Percentiles rank a stretch among this genome's conserved stretches.
These are phyloP conservation scores for Temnothorax curvispinosus DNA, from an alignment of 1,140 invertebrate species.

Conservation along the genomic window DNA sequence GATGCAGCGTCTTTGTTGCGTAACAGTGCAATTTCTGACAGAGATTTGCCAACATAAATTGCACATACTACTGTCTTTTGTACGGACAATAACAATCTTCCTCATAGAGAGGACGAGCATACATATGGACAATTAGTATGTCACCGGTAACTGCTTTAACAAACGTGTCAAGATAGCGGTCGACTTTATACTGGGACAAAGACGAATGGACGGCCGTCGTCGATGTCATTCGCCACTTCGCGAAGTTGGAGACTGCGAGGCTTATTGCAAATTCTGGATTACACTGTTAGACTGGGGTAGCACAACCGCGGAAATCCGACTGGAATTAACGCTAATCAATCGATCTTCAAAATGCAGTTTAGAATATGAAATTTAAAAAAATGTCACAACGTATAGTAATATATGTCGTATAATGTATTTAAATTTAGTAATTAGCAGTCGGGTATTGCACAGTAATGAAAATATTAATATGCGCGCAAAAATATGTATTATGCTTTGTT, in stretches of 20 bases:
- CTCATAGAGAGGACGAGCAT: constrained; percentile 24
- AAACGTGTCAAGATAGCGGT: constrained; percentile 70
- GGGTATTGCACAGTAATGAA: not conserved
- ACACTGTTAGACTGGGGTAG: not conserved
- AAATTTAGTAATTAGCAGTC: not conserved
- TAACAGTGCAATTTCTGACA: constrained; percentile 9
- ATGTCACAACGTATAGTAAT: not conserved
- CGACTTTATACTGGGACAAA: constrained; percentile 68
- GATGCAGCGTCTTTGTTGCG: not conserved
- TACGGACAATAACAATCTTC: constrained; percentile 10
- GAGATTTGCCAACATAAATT: constrained; percentile 16
- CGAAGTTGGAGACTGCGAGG: not conserved
- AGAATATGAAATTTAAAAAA: not conserved
- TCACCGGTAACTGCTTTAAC: constrained; percentile 67
- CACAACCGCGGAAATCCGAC: constrained; percentile 3
- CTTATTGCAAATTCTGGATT: constrained; percentile 15
- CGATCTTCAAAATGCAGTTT: not conserved
- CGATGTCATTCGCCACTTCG: constrained; percentile 40
- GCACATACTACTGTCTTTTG: constrained; percentile 1
- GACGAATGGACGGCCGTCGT: constrained; percentile 63
- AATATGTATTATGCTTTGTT: not conserved
- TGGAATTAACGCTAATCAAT: not conserved
- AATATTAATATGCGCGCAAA: not conserved
- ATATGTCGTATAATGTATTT: not conserved
- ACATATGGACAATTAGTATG: constrained; percentile 63